Conservation (phyloP, 2,888 invertebrate genomes). For the Xanthorhoe spadicearia region DNA sequence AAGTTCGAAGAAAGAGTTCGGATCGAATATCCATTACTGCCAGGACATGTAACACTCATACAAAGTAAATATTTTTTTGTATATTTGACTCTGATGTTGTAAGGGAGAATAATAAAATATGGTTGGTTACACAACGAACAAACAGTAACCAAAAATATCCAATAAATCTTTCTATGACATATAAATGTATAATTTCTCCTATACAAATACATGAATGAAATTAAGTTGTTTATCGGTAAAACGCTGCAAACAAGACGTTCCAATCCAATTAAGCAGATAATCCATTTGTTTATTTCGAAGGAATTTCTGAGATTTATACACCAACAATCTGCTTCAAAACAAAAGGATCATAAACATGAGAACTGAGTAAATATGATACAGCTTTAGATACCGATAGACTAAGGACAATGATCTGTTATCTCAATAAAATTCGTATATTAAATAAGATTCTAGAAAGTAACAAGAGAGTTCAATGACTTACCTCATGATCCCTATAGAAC, state of each 20-base stretch:
- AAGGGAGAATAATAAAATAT: conserved; percentile 27
- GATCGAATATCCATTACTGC: conserved; percentile 28
- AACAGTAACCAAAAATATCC: neutral
- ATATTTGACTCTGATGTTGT: conserved; percentile 38
- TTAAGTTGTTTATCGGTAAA: neutral
- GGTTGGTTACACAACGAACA: conserved; percentile 38
- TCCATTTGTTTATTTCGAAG: conserved; percentile 7
- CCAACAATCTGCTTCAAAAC: conserved; percentile 33
- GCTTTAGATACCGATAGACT: conserved; percentile 25
- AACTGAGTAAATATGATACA: conserved; percentile 50
- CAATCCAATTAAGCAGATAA: neutral
- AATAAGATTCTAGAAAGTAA: neutral
- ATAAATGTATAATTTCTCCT: no score
- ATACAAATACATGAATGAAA: neutral
- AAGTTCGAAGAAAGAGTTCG: conserved; percentile 12
- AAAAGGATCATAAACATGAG: conserved; percentile 59
- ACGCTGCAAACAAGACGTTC: neutral
- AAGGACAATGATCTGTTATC: conserved; percentile 60
- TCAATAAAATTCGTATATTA: conserved; percentile 5
- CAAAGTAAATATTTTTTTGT: conserved; percentile 36
- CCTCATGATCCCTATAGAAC: conserved; percentile 97
- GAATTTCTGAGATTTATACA: neutral
- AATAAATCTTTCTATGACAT: neutral
- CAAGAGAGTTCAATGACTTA: conserved; percentile 62
- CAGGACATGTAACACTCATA: conserved; percentile 39